Evolutionary conservation across 2,888 invertebrate species (phyloP).

Genomic region (Drosophila aldrichi): DNA sequence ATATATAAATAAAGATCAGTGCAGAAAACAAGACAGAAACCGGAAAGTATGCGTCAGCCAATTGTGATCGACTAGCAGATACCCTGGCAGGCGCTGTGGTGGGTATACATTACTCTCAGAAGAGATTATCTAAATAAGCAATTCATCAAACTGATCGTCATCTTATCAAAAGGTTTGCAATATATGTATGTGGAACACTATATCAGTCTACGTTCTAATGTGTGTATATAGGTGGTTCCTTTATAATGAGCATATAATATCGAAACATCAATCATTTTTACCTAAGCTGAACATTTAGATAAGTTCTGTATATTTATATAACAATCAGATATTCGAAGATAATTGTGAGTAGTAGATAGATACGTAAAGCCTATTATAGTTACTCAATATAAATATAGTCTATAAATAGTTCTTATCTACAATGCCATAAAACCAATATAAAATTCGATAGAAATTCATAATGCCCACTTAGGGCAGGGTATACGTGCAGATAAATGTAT

Average conservation of each 20-base stretch:
- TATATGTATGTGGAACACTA: background rate
- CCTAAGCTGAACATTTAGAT: background rate
- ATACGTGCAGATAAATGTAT: background rate
- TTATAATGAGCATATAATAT: background rate
- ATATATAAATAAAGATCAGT: slow-evolving; percentile 49
- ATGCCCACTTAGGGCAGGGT: background rate
- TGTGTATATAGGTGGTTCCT: background rate
- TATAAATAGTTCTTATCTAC: background rate
- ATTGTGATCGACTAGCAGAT: slow-evolving; percentile 6
- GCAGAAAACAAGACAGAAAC: slow-evolving; percentile 21
- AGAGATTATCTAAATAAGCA: background rate
- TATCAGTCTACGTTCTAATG: background rate
- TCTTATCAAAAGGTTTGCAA: no score
- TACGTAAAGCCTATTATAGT: slow-evolving; percentile 1
- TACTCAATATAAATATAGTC: no score
- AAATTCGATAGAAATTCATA: background rate
- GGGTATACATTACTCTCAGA: no score
- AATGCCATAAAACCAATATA: background rate
- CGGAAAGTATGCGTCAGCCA: background rate
- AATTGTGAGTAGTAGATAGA: background rate
- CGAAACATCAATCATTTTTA: no score
- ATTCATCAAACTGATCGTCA: no score
- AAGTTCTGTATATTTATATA: background rate
- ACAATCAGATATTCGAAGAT: background rate
- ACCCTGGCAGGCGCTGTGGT: slow-evolving; percentile 1